phyloP scores from a whole-genome alignment of 2,797 vertebrate genomes.

The Platalea minor region DNA sequence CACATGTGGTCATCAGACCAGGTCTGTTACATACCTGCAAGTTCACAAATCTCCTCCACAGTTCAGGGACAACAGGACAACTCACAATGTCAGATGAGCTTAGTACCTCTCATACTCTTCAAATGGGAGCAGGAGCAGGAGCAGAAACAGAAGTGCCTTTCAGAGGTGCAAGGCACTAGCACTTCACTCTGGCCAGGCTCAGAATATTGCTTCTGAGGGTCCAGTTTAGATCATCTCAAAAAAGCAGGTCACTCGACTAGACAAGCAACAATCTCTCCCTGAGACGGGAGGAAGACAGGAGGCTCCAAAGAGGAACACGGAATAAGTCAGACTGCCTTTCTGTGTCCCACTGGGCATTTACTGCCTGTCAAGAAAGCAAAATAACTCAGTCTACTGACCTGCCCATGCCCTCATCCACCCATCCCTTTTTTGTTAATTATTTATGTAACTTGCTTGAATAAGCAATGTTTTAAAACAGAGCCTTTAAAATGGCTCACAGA shows the following conservation, averaged over 20 bases:
- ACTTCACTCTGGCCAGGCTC: neutral
- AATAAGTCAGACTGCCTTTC: neutral
- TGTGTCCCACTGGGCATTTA: neutral
- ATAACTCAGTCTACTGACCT: neutral
- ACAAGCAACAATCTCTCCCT: neutral
- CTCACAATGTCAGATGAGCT: neutral
- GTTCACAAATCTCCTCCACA: neutral
- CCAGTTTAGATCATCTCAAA: neutral
- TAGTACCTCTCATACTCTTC: neutral
- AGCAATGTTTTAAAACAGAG: neutral
- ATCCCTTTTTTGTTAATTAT: conserved; percentile 29
- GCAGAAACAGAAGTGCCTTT: neutral
- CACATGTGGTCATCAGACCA: neutral
- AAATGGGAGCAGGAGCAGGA: neutral
- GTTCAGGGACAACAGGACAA: neutral
- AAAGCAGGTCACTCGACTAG: neutral
- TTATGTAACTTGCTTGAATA: conserved; percentile 47
- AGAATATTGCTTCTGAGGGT: neutral
- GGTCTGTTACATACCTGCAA: neutral
- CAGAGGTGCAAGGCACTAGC: neutral
- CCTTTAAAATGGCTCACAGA: neutral
- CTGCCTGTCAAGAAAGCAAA: neutral
- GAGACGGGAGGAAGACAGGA: neutral
- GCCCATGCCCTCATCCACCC: neutral
- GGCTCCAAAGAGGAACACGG: neutral